Evolutionary conservation across 1,140 invertebrate species (phyloP), one percentile per base, ranked within the genome.

Genomic region (Drosophila dunni): DNA sequence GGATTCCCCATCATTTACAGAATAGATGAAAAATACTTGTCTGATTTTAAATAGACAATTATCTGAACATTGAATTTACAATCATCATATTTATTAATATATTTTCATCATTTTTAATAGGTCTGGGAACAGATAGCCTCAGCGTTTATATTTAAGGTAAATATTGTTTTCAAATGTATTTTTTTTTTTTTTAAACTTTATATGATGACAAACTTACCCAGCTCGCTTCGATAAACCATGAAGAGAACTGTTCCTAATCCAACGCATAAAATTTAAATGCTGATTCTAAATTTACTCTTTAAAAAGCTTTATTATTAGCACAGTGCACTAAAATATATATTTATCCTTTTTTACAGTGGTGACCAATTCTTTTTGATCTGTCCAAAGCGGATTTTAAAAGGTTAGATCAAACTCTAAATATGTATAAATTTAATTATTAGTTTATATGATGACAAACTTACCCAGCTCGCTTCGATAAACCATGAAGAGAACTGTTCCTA

Each of bases 401-500:
- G 17, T 20, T 20, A 20, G 17, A 2, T 20, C 17, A 20, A 20
- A 20, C 17, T 2, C 17, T 20, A 20, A 20, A 20, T 20, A 20
- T 20, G 17, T 20, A 20, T 20, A 20, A 20, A 20, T 20, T 33
- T 13, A 10, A 45, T 45, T 8, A 9, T 33, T 29, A 42, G 9
- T 17, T n/a, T 45, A 29, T 42, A 36, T 85, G 81, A 85, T 82
- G 82, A 85, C 65, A 83, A n/a, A n/a, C n/a, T n/a, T n/a, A n/a
- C n/a, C n/a, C n/a, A n/a, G n/a, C n/a, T n/a, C 82, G 82, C 86
- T 90, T 90, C 58, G 86, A 90, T 60, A 7, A 44, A 38, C 53
- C 51, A 48, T 88, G 86, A 88, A 88, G 83, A 90, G 53, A 90
- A 90, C 62, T 90, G 72, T 76, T 84, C 75, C 82, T 29, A 65